Conservation (phyloP, 2,113 vertebrate genomes). For the Eira barbara region DNA sequence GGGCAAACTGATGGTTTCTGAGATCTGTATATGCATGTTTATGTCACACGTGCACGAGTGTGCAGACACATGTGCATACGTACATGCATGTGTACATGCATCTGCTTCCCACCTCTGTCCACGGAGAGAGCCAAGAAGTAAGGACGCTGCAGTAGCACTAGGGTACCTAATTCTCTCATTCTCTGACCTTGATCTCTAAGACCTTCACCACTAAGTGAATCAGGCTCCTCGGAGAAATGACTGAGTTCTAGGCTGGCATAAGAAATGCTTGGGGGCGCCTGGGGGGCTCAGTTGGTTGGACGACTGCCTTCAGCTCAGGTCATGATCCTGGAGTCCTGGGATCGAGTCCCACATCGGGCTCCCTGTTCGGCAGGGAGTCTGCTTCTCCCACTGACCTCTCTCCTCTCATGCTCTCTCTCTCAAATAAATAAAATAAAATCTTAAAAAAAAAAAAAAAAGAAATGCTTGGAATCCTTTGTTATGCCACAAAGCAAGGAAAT, state of each 20-base stretch:
- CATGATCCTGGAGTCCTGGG: too few species aligned
- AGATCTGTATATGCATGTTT: background rate
- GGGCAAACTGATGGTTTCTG: background rate
- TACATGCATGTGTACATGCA: rapidly evolving
- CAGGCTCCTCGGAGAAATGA: background rate
- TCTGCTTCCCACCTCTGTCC: background rate
- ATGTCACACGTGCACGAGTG: background rate
- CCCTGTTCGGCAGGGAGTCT: too few species aligned
- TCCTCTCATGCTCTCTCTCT: too few species aligned
- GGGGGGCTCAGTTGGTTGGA: too few species aligned
- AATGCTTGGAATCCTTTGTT: background rate
- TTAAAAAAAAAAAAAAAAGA: too few species aligned
- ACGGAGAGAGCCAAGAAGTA: background rate
- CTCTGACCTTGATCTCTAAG: background rate
- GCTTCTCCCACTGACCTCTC: too few species aligned
- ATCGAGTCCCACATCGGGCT: too few species aligned
- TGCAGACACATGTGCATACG: background rate
- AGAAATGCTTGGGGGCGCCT: background rate
- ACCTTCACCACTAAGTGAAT: background rate
- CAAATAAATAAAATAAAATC: too few species aligned
- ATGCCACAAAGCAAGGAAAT: background rate
- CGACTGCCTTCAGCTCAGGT: too few species aligned
- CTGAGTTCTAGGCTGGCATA: background rate
- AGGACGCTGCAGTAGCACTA: background rate
- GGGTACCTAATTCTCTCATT: background rate